Base-by-base conservation (phyloP, 2,797 vertebrate species). In the Champsocephalus esox region DNA sequence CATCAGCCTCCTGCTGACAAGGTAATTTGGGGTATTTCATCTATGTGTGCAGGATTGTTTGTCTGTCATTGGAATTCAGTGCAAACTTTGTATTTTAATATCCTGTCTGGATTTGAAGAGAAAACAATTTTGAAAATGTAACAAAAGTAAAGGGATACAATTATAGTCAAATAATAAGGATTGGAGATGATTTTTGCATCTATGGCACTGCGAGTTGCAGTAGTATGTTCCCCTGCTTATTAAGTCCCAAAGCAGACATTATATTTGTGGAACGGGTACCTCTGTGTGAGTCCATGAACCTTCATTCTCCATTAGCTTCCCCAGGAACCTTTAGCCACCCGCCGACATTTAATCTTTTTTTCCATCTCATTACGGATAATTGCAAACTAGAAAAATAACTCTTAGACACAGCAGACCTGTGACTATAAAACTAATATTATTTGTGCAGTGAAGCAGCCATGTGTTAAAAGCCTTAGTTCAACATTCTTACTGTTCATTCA, bases 1-100 rank as follows among this genome's bases (percentile, higher is more conserved):
- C 98, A 99, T 81, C 98, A 99, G 84, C 98, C 98, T 51, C 95
- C 96, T 0, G 98, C 98, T 38, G 98, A 99, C 91, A 99, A 99
- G 87, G 93, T 93, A 79, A 96, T 63, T 69, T 34, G 1, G 34
- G 34, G 10, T 51, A 21, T 58, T 28, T 28, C 4, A 4, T 28
- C 28, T 28, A 28, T 28, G 48, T 28, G 38, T 69, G 14, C 10
- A 60, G 5, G 49, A 17, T 49, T 6, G 16, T 61, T 8, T 66
- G n/a, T 55, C 59, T 64, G 48, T 38, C 51, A 41, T 14, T 7
- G 9, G 10, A 66, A 52, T 52, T 51, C 16, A 54, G 16, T 38
- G 34, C 34, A 38, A 38, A 57, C 19, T 28, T 17, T n/a, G 21
- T 21, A 6, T 79, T 51, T n/a, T 50, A 44, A 28, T 28, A 32